Evolutionary conservation across 2,797 vertebrate species (phyloP).

Genomic region (Oreortyx pictus): DNA sequence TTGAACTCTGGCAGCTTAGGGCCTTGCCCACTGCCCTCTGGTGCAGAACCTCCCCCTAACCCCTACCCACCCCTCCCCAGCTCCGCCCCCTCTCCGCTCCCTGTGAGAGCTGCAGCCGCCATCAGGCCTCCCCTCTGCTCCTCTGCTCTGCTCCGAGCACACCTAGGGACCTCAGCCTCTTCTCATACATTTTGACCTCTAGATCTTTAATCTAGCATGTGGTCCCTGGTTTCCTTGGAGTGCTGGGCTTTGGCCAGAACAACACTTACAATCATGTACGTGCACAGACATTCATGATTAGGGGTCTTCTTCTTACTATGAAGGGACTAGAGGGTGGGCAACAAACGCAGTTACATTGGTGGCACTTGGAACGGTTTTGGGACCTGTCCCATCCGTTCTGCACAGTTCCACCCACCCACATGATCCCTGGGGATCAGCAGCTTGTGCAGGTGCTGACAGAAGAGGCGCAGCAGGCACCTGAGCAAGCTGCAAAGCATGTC

Average conservation of each 20-base stretch:
- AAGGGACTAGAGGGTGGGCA: not conserved
- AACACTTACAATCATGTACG: not conserved
- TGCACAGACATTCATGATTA: not conserved
- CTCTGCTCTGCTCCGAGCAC: too few relatives aligned
- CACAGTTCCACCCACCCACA: not conserved
- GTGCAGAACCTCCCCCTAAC: not conserved
- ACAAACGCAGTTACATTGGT: not conserved
- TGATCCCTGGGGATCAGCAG: not conserved
- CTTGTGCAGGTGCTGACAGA: rapidly evolving
- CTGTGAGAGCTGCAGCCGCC: too few relatives aligned
- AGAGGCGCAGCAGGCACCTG: not conserved
- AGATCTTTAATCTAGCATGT: not conserved
- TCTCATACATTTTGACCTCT: not conserved
- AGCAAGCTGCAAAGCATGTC: not conserved
- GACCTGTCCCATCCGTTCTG: not conserved
- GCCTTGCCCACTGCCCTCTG: too few relatives aligned
- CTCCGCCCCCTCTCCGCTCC: too few relatives aligned
- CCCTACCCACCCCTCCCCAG: too few relatives aligned
- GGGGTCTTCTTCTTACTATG: not conserved
- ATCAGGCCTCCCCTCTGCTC: not conserved
- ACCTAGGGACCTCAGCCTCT: not conserved
- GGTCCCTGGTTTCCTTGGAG: not conserved
- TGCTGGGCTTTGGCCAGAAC: not conserved
- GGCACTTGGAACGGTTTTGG: not conserved
- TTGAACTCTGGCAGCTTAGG: too few relatives aligned